Conservation (phyloP, 2,888 invertebrate species). For the Caenorhabditis sp. region DNA sequence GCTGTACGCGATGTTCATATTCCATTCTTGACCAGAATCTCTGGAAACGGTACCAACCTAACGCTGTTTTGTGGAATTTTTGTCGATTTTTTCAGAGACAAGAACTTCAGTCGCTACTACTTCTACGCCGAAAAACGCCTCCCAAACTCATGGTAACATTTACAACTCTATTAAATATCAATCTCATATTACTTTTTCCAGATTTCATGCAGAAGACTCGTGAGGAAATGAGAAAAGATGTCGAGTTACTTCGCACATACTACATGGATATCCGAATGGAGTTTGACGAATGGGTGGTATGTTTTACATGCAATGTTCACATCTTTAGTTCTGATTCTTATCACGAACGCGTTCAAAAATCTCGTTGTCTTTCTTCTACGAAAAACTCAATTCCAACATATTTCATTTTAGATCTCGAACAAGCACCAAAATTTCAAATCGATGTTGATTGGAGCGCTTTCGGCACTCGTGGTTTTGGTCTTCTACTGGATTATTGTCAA, state of each 20-base stretch:
- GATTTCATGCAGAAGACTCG: conserved; percentile 25
- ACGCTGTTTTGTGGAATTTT: too few relatives aligned
- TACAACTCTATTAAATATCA: not conserved
- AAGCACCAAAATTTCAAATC: conserved; percentile 20
- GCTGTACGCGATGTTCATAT: conserved; percentile 21
- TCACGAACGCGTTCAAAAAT: too few relatives aligned
- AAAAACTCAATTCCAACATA: too few relatives aligned
- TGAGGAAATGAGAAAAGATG: conserved; percentile 21
- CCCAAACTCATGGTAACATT: not conserved
- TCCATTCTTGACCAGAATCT: conserved; percentile 15
- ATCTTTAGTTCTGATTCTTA: too few relatives aligned
- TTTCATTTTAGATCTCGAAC: conserved; percentile 22
- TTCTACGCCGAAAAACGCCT: not conserved
- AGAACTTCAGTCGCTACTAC: too few relatives aligned
- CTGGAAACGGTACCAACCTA: conserved; percentile 1
- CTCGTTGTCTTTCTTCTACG: too few relatives aligned
- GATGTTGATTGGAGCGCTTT: conserved; percentile 26
- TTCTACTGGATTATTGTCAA: conserved; percentile 14
- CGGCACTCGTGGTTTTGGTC: conserved; percentile 23
- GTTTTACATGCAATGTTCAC: too few relatives aligned
- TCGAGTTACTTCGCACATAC: conserved; percentile 11
- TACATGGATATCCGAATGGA: conserved; percentile 6
- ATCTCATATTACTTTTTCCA: not conserved
- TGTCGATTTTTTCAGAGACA: not conserved
- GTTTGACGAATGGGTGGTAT: conserved; percentile 29